These are phyloP conservation scores for Ostrea edulis DNA, from an alignment of 1,140 invertebrate genomes.

Conservation along the genomic window DNA sequence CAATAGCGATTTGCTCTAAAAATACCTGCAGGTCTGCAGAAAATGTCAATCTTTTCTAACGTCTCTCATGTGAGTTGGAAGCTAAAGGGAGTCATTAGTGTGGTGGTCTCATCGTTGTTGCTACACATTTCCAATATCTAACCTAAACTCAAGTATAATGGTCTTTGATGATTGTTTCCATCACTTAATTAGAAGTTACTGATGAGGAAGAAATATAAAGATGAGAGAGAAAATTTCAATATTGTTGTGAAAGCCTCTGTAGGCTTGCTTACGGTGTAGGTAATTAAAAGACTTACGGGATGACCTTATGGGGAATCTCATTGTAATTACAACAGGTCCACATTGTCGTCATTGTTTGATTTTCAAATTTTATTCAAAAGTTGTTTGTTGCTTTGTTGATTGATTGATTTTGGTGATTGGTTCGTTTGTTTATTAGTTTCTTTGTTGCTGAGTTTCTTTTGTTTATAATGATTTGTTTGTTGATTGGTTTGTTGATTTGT, in stretches of 20 bases:
- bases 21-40: neutral
- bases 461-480: no score
- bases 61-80: neutral
- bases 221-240: slow-evolving; percentile 6
- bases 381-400: no score
- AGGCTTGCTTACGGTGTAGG: neutral
- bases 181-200: slow-evolving; percentile 3
- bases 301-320: neutral
- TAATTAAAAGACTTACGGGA: neutral
- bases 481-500: no score
- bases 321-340: no score
- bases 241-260: neutral
- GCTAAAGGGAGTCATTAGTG: neutral
- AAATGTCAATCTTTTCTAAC: neutral
- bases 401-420: no score
- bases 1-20: no score
- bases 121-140: neutral
- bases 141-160: neutral
- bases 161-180: slow-evolving; percentile 1
- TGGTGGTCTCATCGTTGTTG: neutral
- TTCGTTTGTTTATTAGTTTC: no score
- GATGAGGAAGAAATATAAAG: neutral
- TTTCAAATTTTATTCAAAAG: no score
- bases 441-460: no score
- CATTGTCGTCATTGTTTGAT: no score